phyloP scores from a whole-genome alignment of 2,113 vertebrate species.

The Corydoras sp. region DNA sequence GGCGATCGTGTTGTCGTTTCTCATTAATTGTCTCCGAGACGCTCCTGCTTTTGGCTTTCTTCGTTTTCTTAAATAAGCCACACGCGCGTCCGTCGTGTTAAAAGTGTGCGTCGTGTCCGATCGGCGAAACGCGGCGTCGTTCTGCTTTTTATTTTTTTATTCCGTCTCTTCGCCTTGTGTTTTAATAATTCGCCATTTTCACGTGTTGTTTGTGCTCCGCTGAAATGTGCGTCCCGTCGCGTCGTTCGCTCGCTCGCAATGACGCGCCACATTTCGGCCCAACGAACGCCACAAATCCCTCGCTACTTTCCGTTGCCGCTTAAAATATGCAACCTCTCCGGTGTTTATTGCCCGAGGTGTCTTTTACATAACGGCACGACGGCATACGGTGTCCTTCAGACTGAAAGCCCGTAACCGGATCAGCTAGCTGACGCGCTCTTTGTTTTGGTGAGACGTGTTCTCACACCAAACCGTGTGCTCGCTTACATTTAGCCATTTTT shows the following conservation, averaged over 20 bases:
- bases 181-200: background rate
- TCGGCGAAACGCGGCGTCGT: too few species aligned
- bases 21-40: too few species aligned
- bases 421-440: conserved; percentile 3
- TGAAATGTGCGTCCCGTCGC: background rate
- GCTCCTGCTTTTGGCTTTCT: too few species aligned
- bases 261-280: background rate
- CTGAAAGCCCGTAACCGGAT: background rate
- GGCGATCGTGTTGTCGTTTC: too few species aligned
- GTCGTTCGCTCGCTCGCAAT: too few species aligned
- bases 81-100: too few species aligned
- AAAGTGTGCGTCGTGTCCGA: too few species aligned
- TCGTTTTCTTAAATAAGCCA: too few species aligned
- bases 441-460: conserved; percentile 11
- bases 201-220: background rate
- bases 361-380: background rate
- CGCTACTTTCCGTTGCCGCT: too few species aligned
- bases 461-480: background rate
- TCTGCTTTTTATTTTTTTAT: background rate
- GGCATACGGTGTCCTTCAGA: background rate
- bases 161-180: background rate
- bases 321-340: too few species aligned
- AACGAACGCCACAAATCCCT: too few species aligned
- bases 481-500: too few species aligned
- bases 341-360: background rate